Conservation (phyloP, 2,888 invertebrate species). For the Coenonympha glycerion region DNA sequence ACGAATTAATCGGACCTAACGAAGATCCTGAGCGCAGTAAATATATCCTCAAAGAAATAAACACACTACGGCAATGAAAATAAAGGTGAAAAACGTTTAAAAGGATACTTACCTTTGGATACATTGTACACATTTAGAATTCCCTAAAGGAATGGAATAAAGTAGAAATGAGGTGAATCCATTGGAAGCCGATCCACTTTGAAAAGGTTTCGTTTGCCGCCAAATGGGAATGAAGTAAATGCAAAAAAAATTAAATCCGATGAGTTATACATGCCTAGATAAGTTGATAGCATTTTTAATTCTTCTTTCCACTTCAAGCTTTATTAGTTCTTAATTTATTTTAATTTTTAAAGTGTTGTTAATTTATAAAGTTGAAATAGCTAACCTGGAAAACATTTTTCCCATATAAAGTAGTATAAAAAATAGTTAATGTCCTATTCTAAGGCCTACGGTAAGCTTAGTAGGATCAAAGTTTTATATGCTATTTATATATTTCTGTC, state of each 20-base stretch:
- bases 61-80: background rate
- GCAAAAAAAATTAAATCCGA: constrained; percentile 5
- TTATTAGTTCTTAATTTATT: too few species aligned
- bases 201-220: constrained; percentile 8
- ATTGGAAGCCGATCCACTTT: constrained; percentile 14
- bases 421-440: too few species aligned
- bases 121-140: background rate
- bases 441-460: too few species aligned
- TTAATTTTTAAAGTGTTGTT: too few species aligned
- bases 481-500: too few species aligned
- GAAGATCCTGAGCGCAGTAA: constrained; percentile 3
- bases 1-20: constrained; percentile 24
- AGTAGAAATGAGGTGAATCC: constrained; percentile 5
- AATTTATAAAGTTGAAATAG: too few species aligned
- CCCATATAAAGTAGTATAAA: too few species aligned
- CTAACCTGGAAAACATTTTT: too few species aligned
- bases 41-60: background rate
- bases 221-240: constrained; percentile 12
- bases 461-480: too few species aligned
- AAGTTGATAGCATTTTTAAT: constrained; percentile 3
- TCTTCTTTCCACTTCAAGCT: background rate
- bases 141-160: constrained; percentile 7
- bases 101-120: background rate
- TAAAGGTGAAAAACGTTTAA: background rate
- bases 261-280: constrained; percentile 1